A percentile compares a stretch with the other conserved stretches of the same genome.
Evolutionary conservation across 2,888 invertebrate genomes (phyloP).

Genomic region (Vesta saturnalis): DNA sequence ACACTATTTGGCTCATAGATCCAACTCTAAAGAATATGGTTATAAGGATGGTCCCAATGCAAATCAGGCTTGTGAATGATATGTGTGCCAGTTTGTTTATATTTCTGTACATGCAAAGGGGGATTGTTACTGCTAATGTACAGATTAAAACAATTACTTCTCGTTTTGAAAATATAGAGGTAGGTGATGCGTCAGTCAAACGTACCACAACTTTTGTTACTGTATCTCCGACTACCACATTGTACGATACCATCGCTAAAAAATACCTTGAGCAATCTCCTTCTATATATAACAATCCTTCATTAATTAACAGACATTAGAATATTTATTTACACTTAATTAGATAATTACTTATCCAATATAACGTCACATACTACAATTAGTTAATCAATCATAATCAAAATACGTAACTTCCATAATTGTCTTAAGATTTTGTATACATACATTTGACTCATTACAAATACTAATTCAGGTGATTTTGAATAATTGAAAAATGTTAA

Average conservation of each 20-base stretch:
- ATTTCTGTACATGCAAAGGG: constrained; percentile 81
- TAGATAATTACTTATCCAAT: too few species aligned
- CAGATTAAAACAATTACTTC: constrained; percentile 77
- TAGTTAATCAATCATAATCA: too few species aligned
- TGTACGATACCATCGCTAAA: constrained; percentile 88
- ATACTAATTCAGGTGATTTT: too few species aligned
- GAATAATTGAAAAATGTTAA: too few species aligned
- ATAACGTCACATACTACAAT: too few species aligned
- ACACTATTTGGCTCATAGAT: constrained; percentile 71
- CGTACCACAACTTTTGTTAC: constrained; percentile 83
- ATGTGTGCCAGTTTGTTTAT: constrained; percentile 76
- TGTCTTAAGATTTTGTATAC: too few species aligned
- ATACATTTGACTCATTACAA: too few species aligned
- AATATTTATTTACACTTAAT: too few species aligned
- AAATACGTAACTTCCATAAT: too few species aligned
- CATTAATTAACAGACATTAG: too few species aligned
- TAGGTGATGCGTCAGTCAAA: constrained; percentile 68
- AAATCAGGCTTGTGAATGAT: constrained; percentile 74
- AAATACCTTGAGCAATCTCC: constrained; percentile 39
- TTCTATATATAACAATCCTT: neutral
- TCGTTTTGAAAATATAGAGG: constrained; percentile 69
- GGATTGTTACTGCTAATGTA: constrained; percentile 78
- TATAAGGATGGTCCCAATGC: constrained; percentile 77
- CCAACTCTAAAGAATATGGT: constrained; percentile 72
- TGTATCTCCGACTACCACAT: constrained; percentile 88